Evolutionary conservation across 2,888 invertebrate genomes (phyloP), one percentile per base, ranked within the genome.

Genomic region (Prenolepis imparis): DNA sequence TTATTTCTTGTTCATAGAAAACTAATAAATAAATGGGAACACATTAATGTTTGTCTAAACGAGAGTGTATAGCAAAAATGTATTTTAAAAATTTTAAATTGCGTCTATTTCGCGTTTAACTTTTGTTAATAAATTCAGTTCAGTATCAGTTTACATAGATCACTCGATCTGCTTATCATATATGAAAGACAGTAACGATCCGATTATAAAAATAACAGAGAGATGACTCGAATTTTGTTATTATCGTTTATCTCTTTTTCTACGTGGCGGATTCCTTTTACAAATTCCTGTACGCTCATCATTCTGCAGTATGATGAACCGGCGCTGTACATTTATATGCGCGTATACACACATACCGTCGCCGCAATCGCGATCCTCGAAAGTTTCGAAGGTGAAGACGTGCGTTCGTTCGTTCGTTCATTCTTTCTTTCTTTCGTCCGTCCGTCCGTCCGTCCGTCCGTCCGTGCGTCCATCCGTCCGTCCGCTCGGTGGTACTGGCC

Each of bases 401-500:
- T 93, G 92, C 89, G 93, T 92, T 93, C 92, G 90, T 93, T 93
- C 86, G 52, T 84, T 73, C 83, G 41, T 83, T 70, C n/a, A 9
- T 36, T 36, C 86, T 44, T 84, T 73, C 83, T 28, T 83, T 70
- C n/a, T n/a, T 41, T 55, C 41, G 8, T 44, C 92, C 70, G 0
- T 61, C 63, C 70, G 3, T 59, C 41, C 36, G 11, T 67, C 28
- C 63, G 28, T 48, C 15, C 67, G 92, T 91, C 91, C 92, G 82
- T 64, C 12, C 70, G 77, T 73, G 21, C 52, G 15, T 74, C n/a
- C 48, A 9, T 80, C 32, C 48, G 48, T 90, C 64, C 73, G 88
- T 89, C 75, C 88, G 90, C 91, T 93, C 93, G 93, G 93, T 93
- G 93, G 92, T 93, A 93, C 94, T 94, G 93, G 94, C 95, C 94